phyloP scores from a whole-genome alignment of 2,888 invertebrate species.

The Lithophane semibrunnea region DNA sequence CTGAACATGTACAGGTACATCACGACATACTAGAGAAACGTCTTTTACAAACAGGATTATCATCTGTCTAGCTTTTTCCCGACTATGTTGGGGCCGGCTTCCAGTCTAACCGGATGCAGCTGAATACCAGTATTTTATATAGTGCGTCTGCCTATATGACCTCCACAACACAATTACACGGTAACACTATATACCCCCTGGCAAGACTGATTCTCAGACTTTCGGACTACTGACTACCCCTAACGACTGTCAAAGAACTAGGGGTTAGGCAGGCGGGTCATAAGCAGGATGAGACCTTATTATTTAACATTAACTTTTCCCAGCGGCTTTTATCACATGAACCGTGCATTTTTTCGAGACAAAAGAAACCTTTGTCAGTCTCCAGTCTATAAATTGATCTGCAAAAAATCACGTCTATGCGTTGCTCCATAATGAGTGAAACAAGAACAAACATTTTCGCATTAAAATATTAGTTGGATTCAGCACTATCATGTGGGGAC shows the following conservation, averaged over 20 bases:
- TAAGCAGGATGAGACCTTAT: neutral
- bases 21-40: too few relatives aligned
- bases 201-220: too few relatives aligned
- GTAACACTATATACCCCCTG: neutral
- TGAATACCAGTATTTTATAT: neutral
- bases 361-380: neutral
- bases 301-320: neutral
- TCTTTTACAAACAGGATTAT: neutral
- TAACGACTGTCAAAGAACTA: neutral
- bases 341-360: neutral
- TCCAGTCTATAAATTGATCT: neutral
- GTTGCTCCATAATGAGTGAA: neutral
- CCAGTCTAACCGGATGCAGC: neutral
- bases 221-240: neutral
- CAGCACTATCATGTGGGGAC: neutral
- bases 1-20: slow-evolving; percentile 84
- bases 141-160: too few relatives aligned
- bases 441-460: neutral
- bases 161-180: neutral
- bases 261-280: neutral
- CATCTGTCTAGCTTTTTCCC: neutral
- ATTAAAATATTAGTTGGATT: neutral
- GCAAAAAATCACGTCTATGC: neutral
- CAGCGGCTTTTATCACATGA: neutral
- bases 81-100: neutral